Evolutionary conservation across 2,113 vertebrate genomes (phyloP), one percentile per base, ranked within the genome.

Genomic region (Neolamprologus falcicula): DNA sequence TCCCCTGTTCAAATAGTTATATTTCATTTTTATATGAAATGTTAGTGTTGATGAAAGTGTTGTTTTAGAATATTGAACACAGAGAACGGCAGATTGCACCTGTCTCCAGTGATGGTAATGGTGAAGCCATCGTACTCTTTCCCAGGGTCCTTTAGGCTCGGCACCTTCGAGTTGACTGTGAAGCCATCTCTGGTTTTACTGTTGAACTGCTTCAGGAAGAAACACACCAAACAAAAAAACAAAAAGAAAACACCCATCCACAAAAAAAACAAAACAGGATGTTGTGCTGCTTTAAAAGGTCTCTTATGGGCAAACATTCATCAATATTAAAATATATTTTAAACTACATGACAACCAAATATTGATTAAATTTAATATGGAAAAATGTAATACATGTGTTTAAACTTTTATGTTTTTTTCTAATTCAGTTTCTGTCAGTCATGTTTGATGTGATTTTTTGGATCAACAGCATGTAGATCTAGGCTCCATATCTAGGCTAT

Each of bases 141-240:
- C 59, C 98, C 98, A 90, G 96, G 90, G 84, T 99, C 98, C 95
- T 98, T 99, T 92, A 98, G 91, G 94, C 99, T 99, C 85, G 97
- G 98, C 42, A 99, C 98, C 95, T 99, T 99, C 14, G 98, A 99
- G 95, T 98, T 99, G 88, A 99, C 98, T 1, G 98, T 99, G 96
- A 99, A 99, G 10, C 98, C 98, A 85, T 99, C 99, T 96, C 98
- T 98, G 40, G 99, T 99, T 97, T 99, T 99, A 97, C 98, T 99
- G 94, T 98, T 99, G 96, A 99, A 99, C 98, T 99, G 98, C 97
- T 99, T 98, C 96, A 97, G 71, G 26, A 88, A 95, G 14, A 95
- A 93, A 96, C 47, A 84, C 8, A 89, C 21, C 45, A 47, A 78
- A 90, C 76, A 26, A 40, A 71, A 21, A 21, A 40, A 9, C n/a